Evolutionary conservation across 2,888 invertebrate genomes (phyloP).

Genomic region (Leucophenga montana): DNA sequence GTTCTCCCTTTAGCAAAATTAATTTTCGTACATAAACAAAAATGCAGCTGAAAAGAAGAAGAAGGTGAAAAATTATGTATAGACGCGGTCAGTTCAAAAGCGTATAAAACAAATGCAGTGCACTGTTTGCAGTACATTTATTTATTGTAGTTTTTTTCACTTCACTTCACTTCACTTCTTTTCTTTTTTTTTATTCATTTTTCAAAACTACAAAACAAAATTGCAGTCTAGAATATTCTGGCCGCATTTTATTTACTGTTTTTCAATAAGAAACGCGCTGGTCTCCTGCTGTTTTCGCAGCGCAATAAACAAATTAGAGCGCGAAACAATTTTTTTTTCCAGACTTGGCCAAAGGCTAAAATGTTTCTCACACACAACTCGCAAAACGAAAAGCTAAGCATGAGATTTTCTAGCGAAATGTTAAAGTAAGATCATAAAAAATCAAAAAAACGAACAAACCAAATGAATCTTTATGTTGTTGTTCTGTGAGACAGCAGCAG

Average conservation of each 20-base stretch:
- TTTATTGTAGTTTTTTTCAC: conserved; percentile 7
- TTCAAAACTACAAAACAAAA: conserved; percentile 12
- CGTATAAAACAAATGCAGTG: no score
- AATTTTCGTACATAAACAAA: no score
- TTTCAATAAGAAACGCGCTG: background rate
- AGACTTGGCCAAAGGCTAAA: background rate
- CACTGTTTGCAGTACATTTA: conserved; percentile 15
- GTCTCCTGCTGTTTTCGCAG: no score
- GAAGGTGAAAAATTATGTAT: no score
- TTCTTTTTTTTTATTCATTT: conserved; percentile 34
- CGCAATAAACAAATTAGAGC: no score
- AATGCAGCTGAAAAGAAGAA: no score
- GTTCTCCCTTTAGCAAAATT: no score
- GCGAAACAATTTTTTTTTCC: background rate
- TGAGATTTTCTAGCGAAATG: conserved; percentile 20
- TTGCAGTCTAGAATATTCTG: no score
- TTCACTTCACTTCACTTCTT: no score
- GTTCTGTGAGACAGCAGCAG: background rate
- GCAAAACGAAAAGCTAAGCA: no score
- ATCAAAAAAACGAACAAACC: conserved; percentile 1
- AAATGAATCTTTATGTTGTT: background rate
- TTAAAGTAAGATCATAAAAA: conserved; percentile 14
- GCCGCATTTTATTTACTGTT: no score
- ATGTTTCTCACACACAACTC: conserved; percentile 10
- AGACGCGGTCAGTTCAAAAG: no score